phyloP scores from a whole-genome alignment of 1,140 invertebrate genomes.

The Cherax quadricarinatus region DNA sequence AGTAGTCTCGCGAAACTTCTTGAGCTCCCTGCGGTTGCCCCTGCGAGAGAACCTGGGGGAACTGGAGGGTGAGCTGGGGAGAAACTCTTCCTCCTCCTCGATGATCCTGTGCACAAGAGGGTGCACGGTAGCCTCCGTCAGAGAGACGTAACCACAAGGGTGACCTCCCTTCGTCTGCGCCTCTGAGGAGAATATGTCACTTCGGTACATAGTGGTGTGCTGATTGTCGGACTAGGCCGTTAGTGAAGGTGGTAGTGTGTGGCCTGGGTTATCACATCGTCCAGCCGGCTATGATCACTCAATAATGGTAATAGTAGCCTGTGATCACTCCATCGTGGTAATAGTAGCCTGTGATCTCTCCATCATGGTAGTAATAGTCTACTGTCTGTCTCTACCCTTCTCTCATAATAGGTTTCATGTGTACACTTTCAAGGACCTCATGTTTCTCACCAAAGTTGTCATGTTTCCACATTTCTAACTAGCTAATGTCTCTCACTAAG shows the following conservation, averaged over 20 bases:
- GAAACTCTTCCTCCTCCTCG: constrained; percentile 59
- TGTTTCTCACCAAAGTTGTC: background rate
- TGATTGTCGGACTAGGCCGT: too few relatives aligned
- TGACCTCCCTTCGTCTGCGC: background rate
- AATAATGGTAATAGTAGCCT: background rate
- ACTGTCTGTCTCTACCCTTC: background rate
- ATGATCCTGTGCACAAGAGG: constrained; percentile 39
- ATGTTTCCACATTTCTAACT: too few relatives aligned
- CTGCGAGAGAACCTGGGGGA: constrained; percentile 68
- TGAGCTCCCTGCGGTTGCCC: constrained; percentile 66
- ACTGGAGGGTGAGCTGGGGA: constrained; percentile 41
- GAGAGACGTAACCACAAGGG: constrained; percentile 13
- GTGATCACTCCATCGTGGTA: background rate
- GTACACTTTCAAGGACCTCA: background rate
- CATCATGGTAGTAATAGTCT: background rate
- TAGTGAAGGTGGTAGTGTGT: background rate
- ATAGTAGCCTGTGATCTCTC: background rate
- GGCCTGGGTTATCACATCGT: background rate
- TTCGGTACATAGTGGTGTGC: constrained; percentile 30
- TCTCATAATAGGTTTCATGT: background rate
- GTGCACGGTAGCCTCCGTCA: constrained; percentile 28
- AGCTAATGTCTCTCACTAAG: too few relatives aligned
- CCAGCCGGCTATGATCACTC: background rate
- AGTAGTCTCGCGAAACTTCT: constrained; percentile 68
- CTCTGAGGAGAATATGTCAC: constrained; percentile 46